Conservation (phyloP, 2,113 vertebrate genomes). For the Struthio camelus region DNA sequence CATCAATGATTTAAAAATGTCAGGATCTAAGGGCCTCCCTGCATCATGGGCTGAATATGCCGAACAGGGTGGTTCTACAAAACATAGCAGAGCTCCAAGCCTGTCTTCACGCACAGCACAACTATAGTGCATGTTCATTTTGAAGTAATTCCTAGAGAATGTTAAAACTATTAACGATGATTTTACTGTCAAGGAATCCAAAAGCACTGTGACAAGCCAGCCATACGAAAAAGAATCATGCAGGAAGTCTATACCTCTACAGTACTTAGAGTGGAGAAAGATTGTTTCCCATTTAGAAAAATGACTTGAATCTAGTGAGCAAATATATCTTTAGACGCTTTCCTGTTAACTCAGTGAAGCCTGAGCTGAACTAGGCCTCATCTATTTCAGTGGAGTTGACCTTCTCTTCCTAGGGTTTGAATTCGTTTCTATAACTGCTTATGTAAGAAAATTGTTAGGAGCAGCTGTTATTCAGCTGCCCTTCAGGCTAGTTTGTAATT, state of each 20-base stretch:
- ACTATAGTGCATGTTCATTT: neutral
- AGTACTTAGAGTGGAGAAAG: neutral
- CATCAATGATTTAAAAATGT: neutral
- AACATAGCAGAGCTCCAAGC: neutral
- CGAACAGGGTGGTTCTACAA: neutral
- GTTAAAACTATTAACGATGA: neutral
- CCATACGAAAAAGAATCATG: neutral
- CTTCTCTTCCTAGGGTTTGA: neutral
- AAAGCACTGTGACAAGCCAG: neutral
- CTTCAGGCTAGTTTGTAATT: slow-evolving; percentile 48
- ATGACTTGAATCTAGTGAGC: neutral
- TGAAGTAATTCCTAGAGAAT: neutral
- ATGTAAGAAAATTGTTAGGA: slow-evolving; percentile 4
- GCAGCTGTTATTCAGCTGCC: slow-evolving; percentile 46
- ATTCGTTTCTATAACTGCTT: neutral
- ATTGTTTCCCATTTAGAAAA: neutral
- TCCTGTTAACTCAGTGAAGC: neutral
- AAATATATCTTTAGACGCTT: neutral
- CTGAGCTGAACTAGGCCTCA: neutral
- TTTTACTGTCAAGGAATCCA: neutral
- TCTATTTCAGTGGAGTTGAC: neutral
- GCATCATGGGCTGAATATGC: neutral
- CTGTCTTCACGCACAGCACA: neutral
- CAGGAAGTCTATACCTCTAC: neutral
- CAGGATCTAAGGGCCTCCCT: neutral